Evolutionary conservation across 1,140 invertebrate genomes (phyloP), one percentile per base, ranked within the genome.

Genomic region (Cydia pomonella): DNA sequence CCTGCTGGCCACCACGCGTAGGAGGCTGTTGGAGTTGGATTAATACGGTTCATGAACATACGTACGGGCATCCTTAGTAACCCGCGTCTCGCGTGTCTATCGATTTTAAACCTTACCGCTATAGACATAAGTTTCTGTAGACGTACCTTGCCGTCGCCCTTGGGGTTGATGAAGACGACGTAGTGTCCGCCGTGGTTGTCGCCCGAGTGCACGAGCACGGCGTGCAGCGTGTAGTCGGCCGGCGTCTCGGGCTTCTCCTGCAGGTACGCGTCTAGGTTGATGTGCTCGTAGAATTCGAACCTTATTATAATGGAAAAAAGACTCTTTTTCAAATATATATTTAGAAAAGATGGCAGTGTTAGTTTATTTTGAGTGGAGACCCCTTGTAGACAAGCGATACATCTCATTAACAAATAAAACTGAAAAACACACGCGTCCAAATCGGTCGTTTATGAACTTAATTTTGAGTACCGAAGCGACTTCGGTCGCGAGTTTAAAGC

Each of bases 171-270:
- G 93, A 99, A 99, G 66, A 99, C 99, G 73, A 99, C 99, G 94
- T 99, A 99, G 94, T 99, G 99, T 1, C 99, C 99, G 12, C 99
- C 99, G 92, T 99, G 99, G 94, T 99, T 99, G 89, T 99, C 99
- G 2, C 99, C 99, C 79, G 98, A 99, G 93, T 99, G 99, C n/a
- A 99, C 99, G 41, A 99, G 94, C 50, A 99, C 99, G 50, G 99
- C 99, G 87, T 99, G 99, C 16, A 99, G 94, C 4, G 98, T 97
- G 90, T 99, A 99, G 78, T 97, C 96, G 44, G 98, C 98, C 27
- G 96, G 96, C 59, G 95, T 94, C 78, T 97, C 95, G 82, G 98
- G 97, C 33, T 94, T 94, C 75, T 96, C 95, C 93, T 99, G 96
- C 27, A 99, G 90, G 93, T 97, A 99, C 74, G 95, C 93, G 82